Base-by-base conservation (phyloP, 2,888 invertebrate species). In the Leptopilina syphax region DNA sequence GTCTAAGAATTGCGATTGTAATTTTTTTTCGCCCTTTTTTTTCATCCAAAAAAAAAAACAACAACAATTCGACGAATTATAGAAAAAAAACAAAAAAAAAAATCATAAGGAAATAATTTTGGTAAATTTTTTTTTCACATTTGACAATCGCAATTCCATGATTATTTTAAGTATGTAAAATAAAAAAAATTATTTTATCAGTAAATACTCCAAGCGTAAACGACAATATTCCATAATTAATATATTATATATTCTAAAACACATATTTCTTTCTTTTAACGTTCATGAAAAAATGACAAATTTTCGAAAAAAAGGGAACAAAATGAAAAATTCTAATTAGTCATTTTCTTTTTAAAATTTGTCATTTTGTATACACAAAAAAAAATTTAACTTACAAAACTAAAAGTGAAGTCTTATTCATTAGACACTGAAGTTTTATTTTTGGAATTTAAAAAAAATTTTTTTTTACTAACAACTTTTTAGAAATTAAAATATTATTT, bases 311-410 rank as follows among this genome's bases (percentile, higher is more conserved):
- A 83, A 67, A 68, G 77, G 63, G 1, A 60, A 77, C 34, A 67
- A 76, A 44, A 57, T 66, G 24, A 63, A 80, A 77, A 81, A 79
- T 78, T 80, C 80, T 54, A 70, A 82, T 83, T 47, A 44, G 41
- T 18, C 79, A 83, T 83, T 83, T 83, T 83, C 34, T 34, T 84
- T 84, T 81, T 54, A 81, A 83, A 67, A 78, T 82, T 84, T 85
- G 73, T 50, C 57, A 73, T 57, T 57, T 10, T 57, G 3, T 34
- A 3, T 34, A 34, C 3, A 34, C 44, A 34, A 34, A 54, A 57
- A 9, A 50, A 57, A 73, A 57, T 70, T 70, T 13, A 34, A 57
- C 57, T 34, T 57, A 57, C 24, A 60, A 54, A 57, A 13, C 57
- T 73, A 73, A 6, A 57, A 73, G n/a, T 73, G 57, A 73, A 73